Evolutionary conservation across 2,113 vertebrate species (phyloP).

Genomic region (Eolophus roseicapilla): DNA sequence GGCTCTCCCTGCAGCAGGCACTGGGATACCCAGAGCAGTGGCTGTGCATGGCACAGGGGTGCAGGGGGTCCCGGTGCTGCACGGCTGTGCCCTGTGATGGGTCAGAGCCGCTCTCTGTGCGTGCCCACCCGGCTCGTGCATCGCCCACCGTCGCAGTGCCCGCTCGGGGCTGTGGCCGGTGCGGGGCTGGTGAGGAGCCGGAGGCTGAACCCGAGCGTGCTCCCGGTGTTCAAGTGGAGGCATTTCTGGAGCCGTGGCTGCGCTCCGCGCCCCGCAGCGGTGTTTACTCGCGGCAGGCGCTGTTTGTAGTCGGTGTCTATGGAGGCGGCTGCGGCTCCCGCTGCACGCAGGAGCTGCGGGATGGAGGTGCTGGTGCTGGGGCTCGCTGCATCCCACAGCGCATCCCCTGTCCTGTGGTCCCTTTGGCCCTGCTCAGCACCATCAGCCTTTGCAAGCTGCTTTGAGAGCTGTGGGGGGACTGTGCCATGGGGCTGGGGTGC

Average conservation of each 20-base stretch:
- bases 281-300: neutral
- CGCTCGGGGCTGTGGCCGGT: neutral
- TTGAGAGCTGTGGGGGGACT: fast-evolving
- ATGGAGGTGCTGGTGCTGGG: fast-evolving
- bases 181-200: neutral
- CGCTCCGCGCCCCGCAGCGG: neutral
- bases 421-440: neutral
- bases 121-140: fast-evolving
- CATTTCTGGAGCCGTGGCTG: neutral
- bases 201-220: neutral
- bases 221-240: neutral
- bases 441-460: neutral
- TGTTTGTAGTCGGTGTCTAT: neutral
- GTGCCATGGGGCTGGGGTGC: neutral
- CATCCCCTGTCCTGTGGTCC: neutral
- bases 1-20: neutral
- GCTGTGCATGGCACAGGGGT: fast-evolving
- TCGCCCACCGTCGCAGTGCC: fast-evolving
- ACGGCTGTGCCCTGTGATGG: fast-evolving
- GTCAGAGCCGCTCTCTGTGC: fast-evolving
- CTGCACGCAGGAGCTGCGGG: fast-evolving
- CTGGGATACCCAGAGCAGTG: neutral
- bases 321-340: neutral
- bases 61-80: fast-evolving
- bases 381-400: fast-evolving